Base-by-base conservation (phyloP, 2,888 invertebrate species). In the Hyposoter dolosus region DNA sequence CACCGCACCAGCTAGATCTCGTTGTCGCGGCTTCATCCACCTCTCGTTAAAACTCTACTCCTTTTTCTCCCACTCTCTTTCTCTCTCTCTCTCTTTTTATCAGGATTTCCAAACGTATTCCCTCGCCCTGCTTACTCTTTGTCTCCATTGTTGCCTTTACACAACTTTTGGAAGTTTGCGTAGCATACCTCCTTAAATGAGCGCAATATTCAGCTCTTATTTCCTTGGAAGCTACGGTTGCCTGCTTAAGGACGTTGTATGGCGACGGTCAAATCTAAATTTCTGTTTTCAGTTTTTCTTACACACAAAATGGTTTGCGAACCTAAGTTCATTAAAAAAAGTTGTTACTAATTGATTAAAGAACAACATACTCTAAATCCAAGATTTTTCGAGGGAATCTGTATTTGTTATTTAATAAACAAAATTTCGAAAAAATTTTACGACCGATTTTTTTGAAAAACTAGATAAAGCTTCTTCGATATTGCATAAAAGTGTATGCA, bases 21-120 rank as follows among this genome's bases (percentile, higher is more conserved):
- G 84, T 85, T 68, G 86, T 82, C 63, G 71, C 40, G 77, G 71
- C 83, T 83, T 83, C 85, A 87, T 85, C 84, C 87, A 74, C 81
- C 83, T 85, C 88, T 87, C 86, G 86, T 88, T 85, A 88, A 84
- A 80, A 83, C 84, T 84, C 78, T 45, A 50, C 83, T 71, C 80
- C 50, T 83, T 47, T 79, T 75, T 68, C 47, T 63, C 50, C 65
- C 72, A n/a, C 63, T 53, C 50, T 66, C 47, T 65, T 68, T 75
- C 75, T 69, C 43, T 47, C n/a, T 71, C 32, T 7, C 50, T 32
- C 32, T 50, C 32, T 28, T 19, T 35, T 74, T 45, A 35, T 47
- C 47, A 50, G 35, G 12, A 35, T 76, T 76, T 28, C 32, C 47
- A 28, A 75, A 17, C 15, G 53, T 43, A 81, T 66, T 43, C 23